Evolutionary conservation across 2,888 invertebrate species (phyloP).

Genomic region (Drosophila macrospina): DNA sequence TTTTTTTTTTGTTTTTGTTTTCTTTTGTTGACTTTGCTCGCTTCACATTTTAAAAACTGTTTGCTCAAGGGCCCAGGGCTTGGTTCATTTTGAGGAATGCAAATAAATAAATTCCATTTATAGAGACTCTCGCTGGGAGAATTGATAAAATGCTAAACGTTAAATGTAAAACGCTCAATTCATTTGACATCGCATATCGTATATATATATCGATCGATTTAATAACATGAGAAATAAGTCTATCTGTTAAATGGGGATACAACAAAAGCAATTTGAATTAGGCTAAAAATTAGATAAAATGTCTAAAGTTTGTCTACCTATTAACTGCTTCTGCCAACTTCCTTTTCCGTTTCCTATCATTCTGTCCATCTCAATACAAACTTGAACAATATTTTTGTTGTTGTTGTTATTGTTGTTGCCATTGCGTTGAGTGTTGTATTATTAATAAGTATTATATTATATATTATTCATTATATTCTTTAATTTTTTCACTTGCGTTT

Average conservation of each 20-base stretch:
- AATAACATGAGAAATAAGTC: conserved; percentile 31
- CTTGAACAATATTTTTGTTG: conserved; percentile 33
- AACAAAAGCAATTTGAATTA: conserved; percentile 72
- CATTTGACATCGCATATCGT: conserved; percentile 5
- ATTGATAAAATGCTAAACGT: conserved; percentile 10
- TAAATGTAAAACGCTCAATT: conserved; percentile 23
- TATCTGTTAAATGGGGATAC: conserved; percentile 38
- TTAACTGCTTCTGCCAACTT: conserved; percentile 54
- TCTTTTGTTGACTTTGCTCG: conserved; percentile 52
- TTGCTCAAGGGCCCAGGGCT: conserved; percentile 61
- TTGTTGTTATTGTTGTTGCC: conserved; percentile 18
- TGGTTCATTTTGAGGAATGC: conserved; percentile 55
- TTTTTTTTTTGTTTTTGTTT: conserved; percentile 21
- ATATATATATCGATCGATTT: conserved; percentile 3
- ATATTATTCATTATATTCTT: conserved; percentile 6
- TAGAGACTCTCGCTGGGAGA: conserved; percentile 13
- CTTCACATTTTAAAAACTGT: conserved; percentile 58
- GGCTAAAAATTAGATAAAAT: conserved; percentile 75
- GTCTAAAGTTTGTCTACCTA: conserved; percentile 76
- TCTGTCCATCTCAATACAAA: conserved; percentile 30
- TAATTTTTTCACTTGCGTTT: conserved; percentile 14
- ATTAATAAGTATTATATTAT: conserved; percentile 22
- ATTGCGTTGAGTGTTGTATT: conserved; percentile 11
- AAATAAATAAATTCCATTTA: conserved; percentile 24
- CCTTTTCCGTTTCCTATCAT: conserved; percentile 16